Base-by-base conservation (phyloP, 2,797 vertebrate species). In the Urosaurus nigricauda region DNA sequence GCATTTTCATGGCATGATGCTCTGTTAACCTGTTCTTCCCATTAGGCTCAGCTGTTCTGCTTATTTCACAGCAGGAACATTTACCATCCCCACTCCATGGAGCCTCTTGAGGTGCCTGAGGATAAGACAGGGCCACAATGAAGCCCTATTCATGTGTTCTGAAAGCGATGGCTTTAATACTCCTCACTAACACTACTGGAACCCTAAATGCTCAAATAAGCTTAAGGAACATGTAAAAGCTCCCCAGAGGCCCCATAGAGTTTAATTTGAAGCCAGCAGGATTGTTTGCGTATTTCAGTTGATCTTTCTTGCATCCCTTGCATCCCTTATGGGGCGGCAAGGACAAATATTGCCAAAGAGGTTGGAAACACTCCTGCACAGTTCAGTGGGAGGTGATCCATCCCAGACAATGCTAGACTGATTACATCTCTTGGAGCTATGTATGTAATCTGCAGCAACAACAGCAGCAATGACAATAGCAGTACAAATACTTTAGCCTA, bases 221-320 rank as follows among this genome's bases (percentile, higher is more conserved):
- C 86, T 87, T 78, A 35, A 53, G 37, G 12, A 79, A 90, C 56
- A 87, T 32, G 43, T 65, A 37, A 65, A 83, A 79, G 21, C 16
- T 37, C n/a, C 32, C 13, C 12, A 19, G 73, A 43, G 40, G 9
- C 32, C 56, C 40, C 24, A 29, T 13, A 60, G 63, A 60, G 1
- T 60, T 79, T 53, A 63, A 84, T 87, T 87, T 84, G 65, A 51
- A 87, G 40, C 53, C 80, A 84, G 40, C n/a, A 80, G 81, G 53
- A 17, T 68, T 84, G 26, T 65, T 87, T 74, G 65, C 8, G 47
- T 74, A 65, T 79, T 40, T 19, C 35, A 13, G 53, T 32, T 84
- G 32, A 83, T 63, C 29, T 16, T 65, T 63, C 65, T 60, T 47
- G 16, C 65, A 24, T 79, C 63, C 32, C 26, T 73, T 29, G 32